Percentiles rank a stretch among this genome's conserved stretches.
Conservation (phyloP, 2,888 invertebrate species). For the Ochropleura leucogaster region DNA sequence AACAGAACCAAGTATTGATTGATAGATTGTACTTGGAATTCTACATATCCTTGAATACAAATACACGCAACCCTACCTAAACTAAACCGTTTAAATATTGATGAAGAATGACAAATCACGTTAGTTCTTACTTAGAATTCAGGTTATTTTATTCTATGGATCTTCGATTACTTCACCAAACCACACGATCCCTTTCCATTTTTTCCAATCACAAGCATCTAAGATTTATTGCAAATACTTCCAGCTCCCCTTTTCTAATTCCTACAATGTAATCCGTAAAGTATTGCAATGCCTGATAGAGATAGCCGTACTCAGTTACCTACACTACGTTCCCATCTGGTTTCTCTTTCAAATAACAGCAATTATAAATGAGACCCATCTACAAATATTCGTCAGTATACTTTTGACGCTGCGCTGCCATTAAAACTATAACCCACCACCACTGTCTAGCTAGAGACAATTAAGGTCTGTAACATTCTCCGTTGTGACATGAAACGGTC, state of each 20-base stretch:
- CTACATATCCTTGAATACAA: slow-evolving; percentile 23
- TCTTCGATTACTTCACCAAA: neutral
- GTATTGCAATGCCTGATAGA: neutral
- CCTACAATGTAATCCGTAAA: neutral
- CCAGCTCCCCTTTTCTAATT: neutral
- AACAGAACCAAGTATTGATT: slow-evolving; percentile 18
- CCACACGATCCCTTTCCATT: neutral
- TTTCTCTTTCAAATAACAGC: neutral
- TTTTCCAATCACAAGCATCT: neutral
- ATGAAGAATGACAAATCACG: neutral
- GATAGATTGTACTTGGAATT: slow-evolving; percentile 27
- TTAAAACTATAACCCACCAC: neutral
- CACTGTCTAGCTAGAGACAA: slow-evolving; percentile 18
- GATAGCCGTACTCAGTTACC: neutral
- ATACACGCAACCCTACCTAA: slow-evolving; percentile 6
- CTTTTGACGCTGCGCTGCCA: neutral
- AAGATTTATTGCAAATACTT: neutral
- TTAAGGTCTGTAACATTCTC: slow-evolving; percentile 34
- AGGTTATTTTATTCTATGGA: neutral
- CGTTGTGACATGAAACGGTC: slow-evolving; percentile 50
- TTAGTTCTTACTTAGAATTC: neutral
- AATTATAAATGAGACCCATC: neutral
- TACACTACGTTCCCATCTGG: neutral
- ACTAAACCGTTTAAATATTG: slow-evolving; percentile 20
- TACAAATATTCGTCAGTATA: neutral